A percentile compares a stretch with the other conserved stretches of the same genome.
Conservation (phyloP, 2,888 invertebrate genomes). For the Napeogenes inachia region DNA sequence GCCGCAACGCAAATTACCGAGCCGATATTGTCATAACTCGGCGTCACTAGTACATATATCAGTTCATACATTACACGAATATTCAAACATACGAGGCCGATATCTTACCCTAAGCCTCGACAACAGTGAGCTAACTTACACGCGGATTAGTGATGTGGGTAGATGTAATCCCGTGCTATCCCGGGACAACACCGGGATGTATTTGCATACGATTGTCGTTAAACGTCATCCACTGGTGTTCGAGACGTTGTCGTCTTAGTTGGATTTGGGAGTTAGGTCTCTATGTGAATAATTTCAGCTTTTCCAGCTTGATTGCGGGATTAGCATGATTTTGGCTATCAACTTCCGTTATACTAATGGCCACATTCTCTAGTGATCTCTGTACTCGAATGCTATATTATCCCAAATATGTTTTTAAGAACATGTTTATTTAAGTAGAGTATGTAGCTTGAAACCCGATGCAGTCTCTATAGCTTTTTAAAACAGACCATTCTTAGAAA, state of each 20-base stretch:
- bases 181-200: constrained; percentile 42
- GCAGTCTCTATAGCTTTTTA: no score
- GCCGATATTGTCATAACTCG: constrained; percentile 36
- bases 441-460: no score
- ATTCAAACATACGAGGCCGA: constrained; percentile 46
- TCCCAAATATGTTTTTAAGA: background rate
- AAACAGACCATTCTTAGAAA: no score
- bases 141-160: constrained; percentile 58
- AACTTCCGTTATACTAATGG: constrained; percentile 30
- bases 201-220: constrained; percentile 72
- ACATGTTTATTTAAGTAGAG: background rate
- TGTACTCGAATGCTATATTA: constrained; percentile 1
- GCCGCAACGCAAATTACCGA: constrained; percentile 13
- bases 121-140: constrained; percentile 50
- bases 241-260: constrained; percentile 57
- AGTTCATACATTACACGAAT: constrained; percentile 36
- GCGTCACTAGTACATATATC: constrained; percentile 32
- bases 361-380: constrained; percentile 26
- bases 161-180: constrained; percentile 51
- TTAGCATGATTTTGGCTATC: constrained; percentile 34
- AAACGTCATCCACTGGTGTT: constrained; percentile 65
- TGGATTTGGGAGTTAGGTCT: constrained; percentile 35
- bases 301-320: constrained; percentile 35
- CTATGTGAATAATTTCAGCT: constrained; percentile 48
- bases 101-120: constrained; percentile 62